These are phyloP conservation scores for Cataglyphis livida DNA, from an alignment of 2,888 invertebrate species.

Conservation along the genomic window DNA sequence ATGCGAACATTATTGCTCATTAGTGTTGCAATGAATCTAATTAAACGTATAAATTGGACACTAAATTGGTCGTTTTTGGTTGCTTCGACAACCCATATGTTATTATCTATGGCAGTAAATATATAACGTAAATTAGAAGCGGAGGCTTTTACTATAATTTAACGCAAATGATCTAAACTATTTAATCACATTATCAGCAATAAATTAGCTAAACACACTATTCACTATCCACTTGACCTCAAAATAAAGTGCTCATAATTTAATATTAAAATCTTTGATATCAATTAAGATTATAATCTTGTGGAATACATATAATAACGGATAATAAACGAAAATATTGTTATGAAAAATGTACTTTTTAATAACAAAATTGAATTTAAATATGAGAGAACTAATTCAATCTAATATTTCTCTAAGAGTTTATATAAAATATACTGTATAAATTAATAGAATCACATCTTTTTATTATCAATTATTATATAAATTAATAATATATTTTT, in stretches of 20 bases:
- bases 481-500: background rate
- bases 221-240: conserved; percentile 15
- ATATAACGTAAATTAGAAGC: conserved; percentile 43
- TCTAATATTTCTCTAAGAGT: background rate
- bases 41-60: conserved; percentile 46
- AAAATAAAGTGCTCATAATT: conserved; percentile 19
- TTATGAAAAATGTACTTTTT: background rate
- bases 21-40: conserved; percentile 34
- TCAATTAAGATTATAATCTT: background rate
- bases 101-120: conserved; percentile 36
- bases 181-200: conserved; percentile 28
- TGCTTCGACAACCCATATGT: conserved; percentile 24
- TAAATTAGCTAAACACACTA: conserved; percentile 28
- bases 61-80: conserved; percentile 39
- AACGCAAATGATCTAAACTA: conserved; percentile 35
- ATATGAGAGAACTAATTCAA: background rate
- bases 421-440: background rate
- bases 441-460: background rate
- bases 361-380: background rate
- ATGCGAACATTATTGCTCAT: conserved; percentile 18
- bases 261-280: conserved; percentile 20
- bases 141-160: conserved; percentile 20
- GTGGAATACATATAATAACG: background rate
- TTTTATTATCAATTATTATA: background rate
- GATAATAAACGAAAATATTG: background rate